A percentile compares a stretch with the other conserved stretches of the same genome.
Conservation (phyloP, 2,888 invertebrate genomes). For the Drosophila histrio region DNA sequence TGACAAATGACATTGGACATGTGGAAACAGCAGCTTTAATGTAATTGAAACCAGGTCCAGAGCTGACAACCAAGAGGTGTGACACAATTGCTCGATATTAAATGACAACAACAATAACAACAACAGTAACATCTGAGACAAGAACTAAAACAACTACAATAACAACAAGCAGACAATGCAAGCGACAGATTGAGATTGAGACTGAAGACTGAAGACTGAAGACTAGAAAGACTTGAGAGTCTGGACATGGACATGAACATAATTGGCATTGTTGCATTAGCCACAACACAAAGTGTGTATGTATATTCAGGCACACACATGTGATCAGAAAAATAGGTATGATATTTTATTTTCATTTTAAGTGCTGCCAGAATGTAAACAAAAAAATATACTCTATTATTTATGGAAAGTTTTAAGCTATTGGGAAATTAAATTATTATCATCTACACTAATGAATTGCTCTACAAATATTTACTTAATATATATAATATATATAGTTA, state of each 20-base stretch:
- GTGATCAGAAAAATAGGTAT: neutral
- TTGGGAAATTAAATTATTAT: too few relatives aligned
- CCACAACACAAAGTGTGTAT: neutral
- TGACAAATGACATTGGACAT: conserved; percentile 73
- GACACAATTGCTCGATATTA: conserved; percentile 72
- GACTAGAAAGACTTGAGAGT: conserved; percentile 20
- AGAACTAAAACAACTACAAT: conserved; percentile 4
- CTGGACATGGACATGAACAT: conserved; percentile 61
- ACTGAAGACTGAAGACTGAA: conserved; percentile 29
- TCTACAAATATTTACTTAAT: too few relatives aligned
- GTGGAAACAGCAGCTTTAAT: conserved; percentile 22
- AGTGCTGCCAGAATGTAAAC: neutral
- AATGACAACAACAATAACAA: conserved; percentile 52
- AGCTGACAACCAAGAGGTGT: conserved; percentile 51
- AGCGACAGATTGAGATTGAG: conserved; percentile 52
- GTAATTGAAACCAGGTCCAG: conserved; percentile 52
- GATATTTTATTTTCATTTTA: neutral
- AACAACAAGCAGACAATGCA: conserved; percentile 16
- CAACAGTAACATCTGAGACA: conserved; percentile 12
- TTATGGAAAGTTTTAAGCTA: too few relatives aligned
- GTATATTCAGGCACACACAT: neutral
- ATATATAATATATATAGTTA: too few relatives aligned
- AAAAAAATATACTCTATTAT: neutral
- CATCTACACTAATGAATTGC: too few relatives aligned
- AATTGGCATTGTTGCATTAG: conserved; percentile 71